Evolutionary conservation across 1,140 invertebrate species (phyloP).

Genomic region (Subanguina moxae): DNA sequence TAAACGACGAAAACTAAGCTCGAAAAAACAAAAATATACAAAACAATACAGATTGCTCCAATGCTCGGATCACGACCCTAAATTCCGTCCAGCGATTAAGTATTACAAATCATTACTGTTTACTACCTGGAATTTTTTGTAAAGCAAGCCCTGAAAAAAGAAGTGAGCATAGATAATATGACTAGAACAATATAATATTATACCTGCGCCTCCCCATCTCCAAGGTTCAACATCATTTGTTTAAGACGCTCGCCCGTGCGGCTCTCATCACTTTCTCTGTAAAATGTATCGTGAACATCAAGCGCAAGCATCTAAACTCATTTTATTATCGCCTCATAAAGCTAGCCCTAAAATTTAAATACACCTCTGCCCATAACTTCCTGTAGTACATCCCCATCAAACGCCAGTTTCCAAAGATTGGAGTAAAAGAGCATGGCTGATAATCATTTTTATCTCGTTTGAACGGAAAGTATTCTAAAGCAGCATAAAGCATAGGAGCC

Average conservation of each 20-base stretch:
- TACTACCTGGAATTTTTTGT: conserved; percentile 46
- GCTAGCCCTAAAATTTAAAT: conserved; percentile 46
- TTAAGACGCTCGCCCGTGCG: conserved; percentile 54
- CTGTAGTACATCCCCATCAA: conserved; percentile 54
- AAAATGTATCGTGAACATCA: conserved; percentile 56
- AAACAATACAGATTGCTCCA: conserved; percentile 46
- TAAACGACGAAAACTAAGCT: too few species aligned
- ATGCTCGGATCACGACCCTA: conserved; percentile 56
- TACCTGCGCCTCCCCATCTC: conserved; percentile 49
- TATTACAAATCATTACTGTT: neutral
- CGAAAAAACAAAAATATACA: too few species aligned
- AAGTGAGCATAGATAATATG: too few species aligned
- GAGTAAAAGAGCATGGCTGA: conserved; percentile 58
- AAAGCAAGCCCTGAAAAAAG: conserved; percentile 21
- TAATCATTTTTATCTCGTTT: conserved; percentile 46
- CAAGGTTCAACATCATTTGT: conserved; percentile 44
- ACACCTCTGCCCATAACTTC: conserved; percentile 46
- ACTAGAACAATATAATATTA: conserved; percentile 18
- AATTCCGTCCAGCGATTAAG: conserved; percentile 10
- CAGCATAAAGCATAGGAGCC: too few species aligned
- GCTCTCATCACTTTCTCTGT: conserved; percentile 40
- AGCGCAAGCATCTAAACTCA: conserved; percentile 53
- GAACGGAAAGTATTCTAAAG: conserved; percentile 59
- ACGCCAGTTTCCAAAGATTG: conserved; percentile 50
- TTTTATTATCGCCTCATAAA: conserved; percentile 51